These are phyloP conservation scores for Scelioninae gen. 2 DNA, from an alignment of 2,888 invertebrate genomes.

Conservation along the genomic window DNA sequence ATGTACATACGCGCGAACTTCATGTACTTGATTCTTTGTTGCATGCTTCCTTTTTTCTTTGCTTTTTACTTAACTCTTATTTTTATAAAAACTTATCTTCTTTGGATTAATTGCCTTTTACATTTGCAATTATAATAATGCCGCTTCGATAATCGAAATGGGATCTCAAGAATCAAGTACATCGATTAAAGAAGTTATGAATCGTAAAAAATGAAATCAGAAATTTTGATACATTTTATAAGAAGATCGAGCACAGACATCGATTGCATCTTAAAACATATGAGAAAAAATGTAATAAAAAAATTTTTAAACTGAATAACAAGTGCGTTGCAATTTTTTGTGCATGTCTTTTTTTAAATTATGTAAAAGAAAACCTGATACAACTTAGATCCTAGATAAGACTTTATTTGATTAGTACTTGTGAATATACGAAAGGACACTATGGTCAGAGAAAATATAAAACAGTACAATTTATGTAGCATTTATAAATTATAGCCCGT, in stretches of 20 bases:
- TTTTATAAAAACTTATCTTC: constrained; percentile 3
- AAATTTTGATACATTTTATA: constrained; percentile 74
- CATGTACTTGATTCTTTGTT: constrained; percentile 62
- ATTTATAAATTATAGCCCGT: no score
- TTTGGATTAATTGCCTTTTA: constrained; percentile 37
- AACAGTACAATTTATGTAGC: no score
- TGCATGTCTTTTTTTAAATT: not conserved
- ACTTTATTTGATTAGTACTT: no score
- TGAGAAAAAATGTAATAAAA: constrained; percentile 67
- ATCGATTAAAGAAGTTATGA: constrained; percentile 44
- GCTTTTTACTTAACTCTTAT: constrained; percentile 10
- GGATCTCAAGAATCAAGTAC: constrained; percentile 61
- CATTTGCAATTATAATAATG: constrained; percentile 27
- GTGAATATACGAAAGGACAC: no score
- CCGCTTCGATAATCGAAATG: constrained; percentile 45
- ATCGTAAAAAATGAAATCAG: constrained; percentile 36
- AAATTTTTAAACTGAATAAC: constrained; percentile 63
- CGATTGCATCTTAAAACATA: constrained; percentile 67
- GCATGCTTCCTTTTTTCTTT: constrained; percentile 38
- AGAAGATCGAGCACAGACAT: constrained; percentile 67
- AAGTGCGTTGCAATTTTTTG: not conserved
- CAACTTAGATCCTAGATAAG: no score
- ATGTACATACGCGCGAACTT: constrained; percentile 65
- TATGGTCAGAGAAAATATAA: no score
- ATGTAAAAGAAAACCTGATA: not conserved